Conservation (phyloP, 2,888 invertebrate species). For the Theretra japonica region DNA sequence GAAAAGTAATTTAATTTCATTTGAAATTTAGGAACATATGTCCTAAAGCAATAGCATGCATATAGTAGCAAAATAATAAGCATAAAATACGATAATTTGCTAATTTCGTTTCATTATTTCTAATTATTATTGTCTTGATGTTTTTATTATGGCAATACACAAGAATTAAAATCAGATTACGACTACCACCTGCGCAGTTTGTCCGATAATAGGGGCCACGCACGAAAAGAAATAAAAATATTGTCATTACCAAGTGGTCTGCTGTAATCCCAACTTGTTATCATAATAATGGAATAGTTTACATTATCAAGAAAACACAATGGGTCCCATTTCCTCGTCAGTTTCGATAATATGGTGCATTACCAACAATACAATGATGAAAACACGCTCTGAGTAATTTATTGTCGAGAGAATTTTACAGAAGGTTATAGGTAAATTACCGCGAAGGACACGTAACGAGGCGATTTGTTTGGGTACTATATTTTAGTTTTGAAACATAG, state of each 20-base stretch:
- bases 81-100: too few species aligned
- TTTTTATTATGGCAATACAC: neutral
- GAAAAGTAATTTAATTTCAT: too few species aligned
- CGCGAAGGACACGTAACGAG: slow-evolving; percentile 13
- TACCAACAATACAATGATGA: slow-evolving; percentile 55
- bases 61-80: too few species aligned
- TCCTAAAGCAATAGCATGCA: too few species aligned
- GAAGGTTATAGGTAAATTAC: slow-evolving; percentile 43
- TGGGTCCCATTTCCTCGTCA: slow-evolving; percentile 63
- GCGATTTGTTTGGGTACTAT: neutral
- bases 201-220: neutral
- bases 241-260: slow-evolving; percentile 34
- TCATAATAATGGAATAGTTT: slow-evolving; percentile 62
- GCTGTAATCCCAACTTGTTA: slow-evolving; percentile 54
- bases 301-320: slow-evolving; percentile 67
- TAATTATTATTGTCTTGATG: neutral
- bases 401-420: slow-evolving; percentile 40
- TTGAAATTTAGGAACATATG: too few species aligned
- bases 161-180: neutral
- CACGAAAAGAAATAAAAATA: slow-evolving; percentile 35
- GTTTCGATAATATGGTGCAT: slow-evolving; percentile 61
- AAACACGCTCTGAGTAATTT: slow-evolving; percentile 51
- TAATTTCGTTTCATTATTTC: too few species aligned
- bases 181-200: neutral
- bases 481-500: neutral